These are phyloP conservation scores for Siphlonurus alternatus DNA, from an alignment of 2,888 invertebrate genomes.

Conservation along the genomic window DNA sequence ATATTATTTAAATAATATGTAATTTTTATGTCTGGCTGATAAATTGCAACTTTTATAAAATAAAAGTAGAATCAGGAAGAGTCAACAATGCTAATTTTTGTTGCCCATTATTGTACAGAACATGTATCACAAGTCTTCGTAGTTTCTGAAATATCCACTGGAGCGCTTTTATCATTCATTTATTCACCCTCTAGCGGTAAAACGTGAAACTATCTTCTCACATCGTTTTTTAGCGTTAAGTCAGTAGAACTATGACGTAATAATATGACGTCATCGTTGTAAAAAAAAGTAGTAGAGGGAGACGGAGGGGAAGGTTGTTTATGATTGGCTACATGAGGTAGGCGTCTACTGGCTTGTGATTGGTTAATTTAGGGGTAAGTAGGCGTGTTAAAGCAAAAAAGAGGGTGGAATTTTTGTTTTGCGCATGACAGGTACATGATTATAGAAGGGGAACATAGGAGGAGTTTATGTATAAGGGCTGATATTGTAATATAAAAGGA, in stretches of 20 bases:
- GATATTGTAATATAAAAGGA: neutral
- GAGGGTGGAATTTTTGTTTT: neutral
- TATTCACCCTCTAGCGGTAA: neutral
- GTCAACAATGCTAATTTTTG: no score
- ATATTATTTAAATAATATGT: no score
- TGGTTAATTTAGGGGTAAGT: neutral
- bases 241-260: neutral
- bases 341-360: neutral
- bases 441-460: no score
- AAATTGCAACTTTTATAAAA: no score
- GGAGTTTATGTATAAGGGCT: neutral
- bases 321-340: neutral
- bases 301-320: neutral
- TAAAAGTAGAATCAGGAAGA: no score
- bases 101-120: no score
- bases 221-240: no score
- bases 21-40: no score
- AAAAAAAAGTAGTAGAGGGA: neutral
- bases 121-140: no score
- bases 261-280: neutral
- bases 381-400: neutral
- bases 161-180: neutral
- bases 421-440: neutral
- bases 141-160: neutral
- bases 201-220: no score